Evolutionary conservation across 2,113 vertebrate species (phyloP), one percentile per base, ranked within the genome.

Genomic region (Xiphophorus couchianus): DNA sequence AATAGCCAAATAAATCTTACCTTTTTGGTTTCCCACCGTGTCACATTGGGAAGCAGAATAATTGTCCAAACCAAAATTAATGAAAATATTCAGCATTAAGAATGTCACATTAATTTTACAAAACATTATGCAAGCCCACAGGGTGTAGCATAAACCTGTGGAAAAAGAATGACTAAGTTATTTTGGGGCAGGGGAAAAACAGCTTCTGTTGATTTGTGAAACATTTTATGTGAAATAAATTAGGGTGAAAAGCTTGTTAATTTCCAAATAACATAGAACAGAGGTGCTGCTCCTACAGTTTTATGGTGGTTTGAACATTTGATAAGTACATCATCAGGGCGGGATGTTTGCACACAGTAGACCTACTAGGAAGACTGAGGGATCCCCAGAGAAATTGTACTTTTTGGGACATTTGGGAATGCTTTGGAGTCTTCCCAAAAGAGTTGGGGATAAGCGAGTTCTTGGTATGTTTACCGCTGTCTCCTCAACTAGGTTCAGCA

Each of bases 1-100:
- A 86, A 80, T 80, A 19, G 67, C 62, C 25, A 65, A 71, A 73
- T 73, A 30, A 66, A 73, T 44, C 48, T 66, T 68, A 69, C 29
- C 48, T 70, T 54, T 62, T 64, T 39, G 14, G 25, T 42, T 28
- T 63, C 51, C 27, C 28, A 19, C 30, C 13, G 68, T 78, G 64
- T 29, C 33, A 74, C 51, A 66, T 2, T 27, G 13, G 7, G 51
- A 66, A 60, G 28, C 30, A 31, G 31, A 12, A 62, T 42, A 29
- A 65, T 75, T 62, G 65, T 62, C 48, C 31, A 73, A 78, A 25
- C 39, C 22, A 19, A 70, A 67, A 70, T 78, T n/a, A 70, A 83
- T 67, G 69, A 14, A 73, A 73, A 81, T 63, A 70, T 37, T 81
- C 35, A 71, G 60, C 37, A 71, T 81, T 62, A 65, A 31, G 25